phyloP scores from a whole-genome alignment of 1,140 invertebrate species.

The Zaprionus lachaisei region DNA sequence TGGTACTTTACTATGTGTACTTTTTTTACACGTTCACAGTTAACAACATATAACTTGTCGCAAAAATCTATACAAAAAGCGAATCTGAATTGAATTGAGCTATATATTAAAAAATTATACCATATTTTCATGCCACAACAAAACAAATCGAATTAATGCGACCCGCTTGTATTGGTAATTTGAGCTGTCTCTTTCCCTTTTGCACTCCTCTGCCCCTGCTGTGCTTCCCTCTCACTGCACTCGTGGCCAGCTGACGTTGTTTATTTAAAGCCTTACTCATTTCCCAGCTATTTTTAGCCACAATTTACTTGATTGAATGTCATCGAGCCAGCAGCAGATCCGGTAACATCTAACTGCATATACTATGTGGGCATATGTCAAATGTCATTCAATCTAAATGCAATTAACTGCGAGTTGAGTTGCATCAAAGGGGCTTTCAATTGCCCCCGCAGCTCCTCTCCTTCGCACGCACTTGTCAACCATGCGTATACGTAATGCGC shows the following conservation, averaged over 20 bases:
- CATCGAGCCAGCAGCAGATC: constrained; percentile 7
- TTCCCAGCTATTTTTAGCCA: constrained; percentile 36
- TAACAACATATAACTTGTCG: too few relatives aligned
- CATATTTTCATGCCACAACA: background rate
- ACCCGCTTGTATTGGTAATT: constrained; percentile 36
- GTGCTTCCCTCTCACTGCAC: background rate
- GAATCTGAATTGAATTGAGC: too few relatives aligned
- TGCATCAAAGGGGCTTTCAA: constrained; percentile 41
- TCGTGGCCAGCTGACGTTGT: background rate
- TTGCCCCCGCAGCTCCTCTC: constrained; percentile 6
- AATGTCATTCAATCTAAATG: constrained; percentile 67
- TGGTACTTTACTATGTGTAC: too few relatives aligned
- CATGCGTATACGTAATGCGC: background rate
- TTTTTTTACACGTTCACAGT: background rate
- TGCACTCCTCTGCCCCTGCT: too few relatives aligned
- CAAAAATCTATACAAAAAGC: too few relatives aligned
- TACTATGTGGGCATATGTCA: constrained; percentile 24
- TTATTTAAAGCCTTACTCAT: constrained; percentile 23
- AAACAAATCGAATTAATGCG: constrained; percentile 44
- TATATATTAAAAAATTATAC: too few relatives aligned
- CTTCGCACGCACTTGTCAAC: background rate
- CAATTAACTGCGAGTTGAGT: constrained; percentile 56
- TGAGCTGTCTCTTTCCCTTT: constrained; percentile 21
- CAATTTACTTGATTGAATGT: constrained; percentile 46
- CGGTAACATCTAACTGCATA: background rate